Conservation (phyloP, 2,797 vertebrate genomes). For the Crenichthys baileyi region DNA sequence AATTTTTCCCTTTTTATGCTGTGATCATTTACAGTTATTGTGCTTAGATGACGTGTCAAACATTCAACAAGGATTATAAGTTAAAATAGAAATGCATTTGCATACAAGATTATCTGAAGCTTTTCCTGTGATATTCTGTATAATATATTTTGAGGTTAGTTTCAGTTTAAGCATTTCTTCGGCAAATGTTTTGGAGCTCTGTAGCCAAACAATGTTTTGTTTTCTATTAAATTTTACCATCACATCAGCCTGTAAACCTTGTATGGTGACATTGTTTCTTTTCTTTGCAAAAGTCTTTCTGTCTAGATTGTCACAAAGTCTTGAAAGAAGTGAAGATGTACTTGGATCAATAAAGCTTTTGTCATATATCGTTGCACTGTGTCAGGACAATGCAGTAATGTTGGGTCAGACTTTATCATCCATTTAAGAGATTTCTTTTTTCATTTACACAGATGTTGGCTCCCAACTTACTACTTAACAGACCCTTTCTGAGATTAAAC, state of each 20-base stretch:
- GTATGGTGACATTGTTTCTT: constrained; percentile 1
- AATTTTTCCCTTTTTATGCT: neutral
- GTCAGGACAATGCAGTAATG: constrained; percentile 35
- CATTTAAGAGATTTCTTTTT: constrained; percentile 10
- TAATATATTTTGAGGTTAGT: neutral
- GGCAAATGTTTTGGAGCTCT: neutral
- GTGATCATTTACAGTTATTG: constrained; percentile 1
- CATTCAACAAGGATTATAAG: neutral
- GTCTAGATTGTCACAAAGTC: constrained; percentile 6
- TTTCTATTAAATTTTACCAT: neutral
- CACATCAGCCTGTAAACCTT: constrained; percentile 3
- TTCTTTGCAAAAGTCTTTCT: neutral
- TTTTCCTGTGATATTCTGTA: constrained; percentile 7
- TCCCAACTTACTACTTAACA: constrained; percentile 3
- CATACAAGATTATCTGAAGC: neutral
- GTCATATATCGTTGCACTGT: constrained; percentile 24
- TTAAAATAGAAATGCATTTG: neutral
- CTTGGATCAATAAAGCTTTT: constrained; percentile 66
- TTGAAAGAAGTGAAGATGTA: constrained; percentile 30
- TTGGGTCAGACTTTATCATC: neutral
- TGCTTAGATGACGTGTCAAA: neutral
- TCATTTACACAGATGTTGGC: constrained; percentile 14
- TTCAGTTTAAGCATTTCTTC: neutral
- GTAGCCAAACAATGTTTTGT: neutral
- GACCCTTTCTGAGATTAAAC: constrained; percentile 17